Percentiles rank a stretch among this genome's conserved stretches.
phyloP scores from a whole-genome alignment of 2,797 vertebrate genomes.

The Graptemys geographica region DNA sequence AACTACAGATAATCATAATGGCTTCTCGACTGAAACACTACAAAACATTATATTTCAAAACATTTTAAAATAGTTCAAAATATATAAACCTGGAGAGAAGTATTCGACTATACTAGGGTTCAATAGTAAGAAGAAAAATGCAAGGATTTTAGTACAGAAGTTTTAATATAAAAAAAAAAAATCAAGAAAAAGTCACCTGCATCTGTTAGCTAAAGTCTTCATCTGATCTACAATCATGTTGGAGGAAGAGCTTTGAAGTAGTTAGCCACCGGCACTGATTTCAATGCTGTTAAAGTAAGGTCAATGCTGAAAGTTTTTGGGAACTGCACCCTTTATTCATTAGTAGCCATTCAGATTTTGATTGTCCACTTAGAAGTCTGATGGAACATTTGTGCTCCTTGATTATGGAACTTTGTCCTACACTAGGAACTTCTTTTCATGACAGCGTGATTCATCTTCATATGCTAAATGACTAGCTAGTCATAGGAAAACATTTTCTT shows the following conservation, averaged over 20 bases:
- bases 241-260: background rate
- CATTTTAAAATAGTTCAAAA: background rate
- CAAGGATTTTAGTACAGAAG: background rate
- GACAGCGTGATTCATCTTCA: background rate
- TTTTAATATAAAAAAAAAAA: background rate
- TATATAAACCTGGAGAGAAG: background rate
- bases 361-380: background rate
- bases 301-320: background rate
- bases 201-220: background rate
- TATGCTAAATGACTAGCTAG: background rate
- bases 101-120: background rate
- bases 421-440: accelerated
- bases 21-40: background rate
- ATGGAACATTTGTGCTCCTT: background rate
- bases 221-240: accelerated
- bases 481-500: background rate
- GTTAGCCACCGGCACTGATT: background rate
- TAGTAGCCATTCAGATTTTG: background rate
- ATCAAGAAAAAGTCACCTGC: background rate
- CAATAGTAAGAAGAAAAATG: background rate
- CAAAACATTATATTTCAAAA: background rate
- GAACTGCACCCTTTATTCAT: background rate
- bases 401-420: background rate
- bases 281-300: accelerated
- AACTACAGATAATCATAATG: background rate